phyloP scores from a whole-genome alignment of 2,797 vertebrate genomes.

The Chaunax sp. region DNA sequence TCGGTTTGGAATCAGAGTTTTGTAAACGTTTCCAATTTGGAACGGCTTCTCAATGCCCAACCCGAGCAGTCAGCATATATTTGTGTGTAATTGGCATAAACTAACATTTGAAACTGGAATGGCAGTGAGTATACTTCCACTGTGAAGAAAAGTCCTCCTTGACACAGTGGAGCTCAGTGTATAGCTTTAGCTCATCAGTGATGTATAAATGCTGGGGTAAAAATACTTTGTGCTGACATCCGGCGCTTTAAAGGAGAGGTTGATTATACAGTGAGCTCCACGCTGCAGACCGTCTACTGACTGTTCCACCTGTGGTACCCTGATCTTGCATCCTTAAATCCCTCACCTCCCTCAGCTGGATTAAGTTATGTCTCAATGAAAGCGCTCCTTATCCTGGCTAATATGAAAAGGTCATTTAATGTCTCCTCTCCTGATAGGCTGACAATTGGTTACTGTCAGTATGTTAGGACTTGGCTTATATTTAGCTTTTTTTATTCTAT shows the following conservation, averaged over 20 bases:
- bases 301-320: constrained; percentile 29
- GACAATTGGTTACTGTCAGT: constrained; percentile 21
- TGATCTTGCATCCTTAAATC: constrained; percentile 10
- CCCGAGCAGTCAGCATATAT: too few relatives aligned
- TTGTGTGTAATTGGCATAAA: too few relatives aligned
- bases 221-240: constrained; percentile 66
- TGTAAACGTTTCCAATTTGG: too few relatives aligned
- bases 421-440: constrained; percentile 28
- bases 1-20: too few relatives aligned
- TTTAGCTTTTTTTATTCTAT: not conserved
- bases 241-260: constrained; percentile 38
- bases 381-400: constrained; percentile 23
- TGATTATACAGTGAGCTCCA: constrained; percentile 31
- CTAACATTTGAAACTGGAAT: too few relatives aligned
- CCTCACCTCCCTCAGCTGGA: not conserved
- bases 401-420: constrained; percentile 48
- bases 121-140: too few relatives aligned
- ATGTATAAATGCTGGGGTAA: constrained; percentile 39
- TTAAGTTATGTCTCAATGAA: constrained; percentile 23
- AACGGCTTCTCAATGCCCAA: too few relatives aligned
- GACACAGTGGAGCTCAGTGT: constrained; percentile 31
- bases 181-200: constrained; percentile 14
- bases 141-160: constrained; percentile 23
- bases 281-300: constrained; percentile 2
- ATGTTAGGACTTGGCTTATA: constrained; percentile 26